These are phyloP conservation scores for Neoniphon sammara DNA, from an alignment of 2,797 vertebrate genomes.

Conservation along the genomic window DNA sequence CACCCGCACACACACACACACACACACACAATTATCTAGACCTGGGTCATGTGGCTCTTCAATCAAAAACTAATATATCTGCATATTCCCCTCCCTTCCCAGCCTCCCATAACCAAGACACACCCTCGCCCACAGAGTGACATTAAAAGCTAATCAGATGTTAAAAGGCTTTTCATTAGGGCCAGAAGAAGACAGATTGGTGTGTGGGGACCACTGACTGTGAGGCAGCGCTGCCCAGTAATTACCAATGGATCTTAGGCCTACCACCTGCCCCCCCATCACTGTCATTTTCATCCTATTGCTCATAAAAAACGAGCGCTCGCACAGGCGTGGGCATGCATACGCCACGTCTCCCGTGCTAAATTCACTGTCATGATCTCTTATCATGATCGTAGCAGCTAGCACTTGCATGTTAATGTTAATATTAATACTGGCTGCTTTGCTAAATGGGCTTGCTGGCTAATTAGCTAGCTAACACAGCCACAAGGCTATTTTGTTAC, in stretches of 20 bases:
- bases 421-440: not conserved
- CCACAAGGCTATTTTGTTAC: too few relatives aligned
- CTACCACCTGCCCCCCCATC: constrained; percentile 78
- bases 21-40: constrained; percentile 30
- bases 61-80: constrained; percentile 20
- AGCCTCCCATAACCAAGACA: constrained; percentile 25
- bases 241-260: constrained; percentile 59
- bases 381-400: not conserved
- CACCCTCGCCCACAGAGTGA: constrained; percentile 32
- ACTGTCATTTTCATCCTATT: constrained; percentile 7
- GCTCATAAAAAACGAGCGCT: constrained; percentile 51
- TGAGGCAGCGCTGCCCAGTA: constrained; percentile 57
- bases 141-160: constrained; percentile 76
- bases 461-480: too few relatives aligned
- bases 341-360: not conserved
- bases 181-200: constrained; percentile 75
- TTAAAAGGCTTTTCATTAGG: constrained; percentile 81
- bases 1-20: constrained; percentile 1
- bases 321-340: constrained; percentile 48
- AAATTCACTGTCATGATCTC: not conserved
- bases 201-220: constrained; percentile 69
- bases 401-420: not conserved
- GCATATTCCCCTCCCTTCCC: not conserved
- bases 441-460: too few relatives aligned
- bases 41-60: constrained; percentile 29